Evolutionary conservation across 2,113 vertebrate genomes (phyloP).

Genomic region (Festucalex cinctus): DNA sequence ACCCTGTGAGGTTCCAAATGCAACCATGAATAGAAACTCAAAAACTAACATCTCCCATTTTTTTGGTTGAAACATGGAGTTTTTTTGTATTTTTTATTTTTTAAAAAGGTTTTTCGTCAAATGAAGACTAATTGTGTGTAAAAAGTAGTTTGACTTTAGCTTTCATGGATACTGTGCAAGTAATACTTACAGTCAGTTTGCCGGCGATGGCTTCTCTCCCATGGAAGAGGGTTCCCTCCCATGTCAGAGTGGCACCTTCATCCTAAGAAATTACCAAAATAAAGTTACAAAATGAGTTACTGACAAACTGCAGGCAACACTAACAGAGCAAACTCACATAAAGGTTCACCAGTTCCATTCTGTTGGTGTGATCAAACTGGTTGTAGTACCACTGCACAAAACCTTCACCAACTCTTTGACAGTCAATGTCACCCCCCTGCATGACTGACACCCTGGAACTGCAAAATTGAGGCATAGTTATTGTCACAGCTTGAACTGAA

Average conservation of each 20-base stretch:
- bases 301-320: neutral
- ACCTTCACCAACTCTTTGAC: constrained; percentile 70
- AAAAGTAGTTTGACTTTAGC: too few species aligned
- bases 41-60: neutral
- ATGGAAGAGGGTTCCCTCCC: constrained; percentile 68
- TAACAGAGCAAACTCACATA: constrained; percentile 54
- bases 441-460: constrained; percentile 48
- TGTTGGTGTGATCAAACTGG: constrained; percentile 62
- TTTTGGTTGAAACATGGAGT: too few species aligned
- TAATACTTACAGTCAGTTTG: constrained; percentile 63
- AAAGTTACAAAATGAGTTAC: neutral
- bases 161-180: neutral
- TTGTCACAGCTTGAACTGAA: neutral
- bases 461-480: constrained; percentile 7
- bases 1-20: constrained; percentile 35
- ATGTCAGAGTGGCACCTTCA: constrained; percentile 66
- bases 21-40: neutral
- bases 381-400: constrained; percentile 71
- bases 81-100: too few species aligned
- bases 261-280: constrained; percentile 28
- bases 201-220: constrained; percentile 66
- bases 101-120: too few species aligned
- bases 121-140: too few species aligned
- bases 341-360: constrained; percentile 64
- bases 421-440: constrained; percentile 60